Evolutionary conservation across 2,888 invertebrate genomes (phyloP), one percentile per base, ranked within the genome.

Genomic region (Desoria tigrina): DNA sequence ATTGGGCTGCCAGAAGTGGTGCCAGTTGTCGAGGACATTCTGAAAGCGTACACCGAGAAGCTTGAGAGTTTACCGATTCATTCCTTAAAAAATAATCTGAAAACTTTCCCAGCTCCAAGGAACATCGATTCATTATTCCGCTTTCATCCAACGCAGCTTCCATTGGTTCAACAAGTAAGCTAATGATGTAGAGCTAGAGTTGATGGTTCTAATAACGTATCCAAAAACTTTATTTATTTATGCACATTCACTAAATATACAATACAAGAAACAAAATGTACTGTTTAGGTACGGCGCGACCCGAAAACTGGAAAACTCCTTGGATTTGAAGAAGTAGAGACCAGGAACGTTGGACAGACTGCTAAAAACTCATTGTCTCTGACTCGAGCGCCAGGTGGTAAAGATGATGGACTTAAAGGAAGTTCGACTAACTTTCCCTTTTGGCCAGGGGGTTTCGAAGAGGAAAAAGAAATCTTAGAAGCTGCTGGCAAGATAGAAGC

Each of bases 401-500:
- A 88, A 2, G 83, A 83, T 49, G 86, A 89, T 77, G 85, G 88
- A 55, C 85, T 89, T 0, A 83, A 87, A 76, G 94, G 94, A 18
- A 88, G 87, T 59, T 86, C 88, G 0, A 88, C 87, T 66, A 92
- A 90, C 79, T 88, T 87, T 78, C 93, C 92, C 0, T 95, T 95
- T 79, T 87, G 91, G 84, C 94, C 94, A 0, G 94, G 91, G 54
- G 90, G 92, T 1, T 89, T 92, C 79, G 82, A 84, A 24, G 80
- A 82, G 68, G 82, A 82, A 49, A 69, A 68, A 45, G 56, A 66
- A 23, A 53, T 42, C 3, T 55, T 57, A 23, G 42, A 61, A 39
- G 16, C 59, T 0, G 28, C 64, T n/a, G 27, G 18, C 27, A 62
- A 63, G 39, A 42, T 68, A 11, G 59, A 59, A 18, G 45, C 50